phyloP scores from a whole-genome alignment of 1,140 invertebrate genomes.

The Caerostris darwini region DNA sequence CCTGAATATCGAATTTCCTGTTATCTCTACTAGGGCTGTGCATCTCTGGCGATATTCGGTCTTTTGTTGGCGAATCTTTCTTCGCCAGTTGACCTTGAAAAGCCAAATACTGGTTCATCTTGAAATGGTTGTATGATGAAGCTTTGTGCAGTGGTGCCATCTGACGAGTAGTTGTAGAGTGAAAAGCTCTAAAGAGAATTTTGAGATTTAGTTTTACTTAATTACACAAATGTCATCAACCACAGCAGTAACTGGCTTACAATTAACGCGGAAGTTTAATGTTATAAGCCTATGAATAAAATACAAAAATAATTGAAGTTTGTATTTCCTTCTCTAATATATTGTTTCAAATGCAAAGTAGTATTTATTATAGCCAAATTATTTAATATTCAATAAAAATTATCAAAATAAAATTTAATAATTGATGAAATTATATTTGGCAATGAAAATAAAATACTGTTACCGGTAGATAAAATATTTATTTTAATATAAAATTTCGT shows the following conservation, averaged over 20 bases:
- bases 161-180: neutral
- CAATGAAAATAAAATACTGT: too few species aligned
- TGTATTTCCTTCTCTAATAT: too few species aligned
- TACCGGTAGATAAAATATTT: too few species aligned
- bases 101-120: constrained; percentile 68
- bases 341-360: too few species aligned
- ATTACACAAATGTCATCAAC: neutral
- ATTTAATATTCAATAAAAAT: too few species aligned
- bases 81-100: constrained; percentile 43
- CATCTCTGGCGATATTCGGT: neutral
- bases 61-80: constrained; percentile 6
- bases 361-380: too few species aligned
- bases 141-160: constrained; percentile 3
- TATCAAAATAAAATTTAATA: too few species aligned
- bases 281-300: neutral
- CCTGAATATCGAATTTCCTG: constrained; percentile 70
- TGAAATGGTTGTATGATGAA: neutral
- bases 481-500: too few species aligned
- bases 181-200: neutral
- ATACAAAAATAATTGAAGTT: neutral
- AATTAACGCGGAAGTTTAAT: neutral
- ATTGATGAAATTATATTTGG: too few species aligned
- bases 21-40: constrained; percentile 69
- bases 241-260: constrained; percentile 8
- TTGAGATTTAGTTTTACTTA: neutral